Evolutionary conservation across 2,888 invertebrate species (phyloP), one percentile per base, ranked within the genome.

Genomic region (Temnothorax rugatulus): DNA sequence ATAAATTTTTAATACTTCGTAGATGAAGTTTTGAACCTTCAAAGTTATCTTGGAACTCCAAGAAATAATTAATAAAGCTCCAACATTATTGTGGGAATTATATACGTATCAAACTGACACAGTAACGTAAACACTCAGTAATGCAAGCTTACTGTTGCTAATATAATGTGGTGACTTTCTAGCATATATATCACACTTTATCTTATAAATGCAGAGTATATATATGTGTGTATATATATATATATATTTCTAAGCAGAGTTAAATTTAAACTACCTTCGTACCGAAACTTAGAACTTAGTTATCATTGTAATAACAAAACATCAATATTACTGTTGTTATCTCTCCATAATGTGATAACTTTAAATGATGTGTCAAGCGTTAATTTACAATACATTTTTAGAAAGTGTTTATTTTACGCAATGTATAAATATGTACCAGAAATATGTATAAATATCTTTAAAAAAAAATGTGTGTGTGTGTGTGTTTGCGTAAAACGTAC

Each of bases 1-100:
- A 13, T 41, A 64, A 59, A 79, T 47, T 57, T 21, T 57, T 47
- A 69, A 57, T 34, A 29, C n/a, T 21, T 57, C 21, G 34, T 21
- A 34, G 47, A 69, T 69, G 13, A 79, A 79, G 34, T 79, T 77
- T 29, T 21, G 34, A 47, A 41, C n/a, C 15, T 59, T 29, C 47
- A 44, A 47, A 59, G 21, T 44, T 34, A 29, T 47, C 34, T 66
- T 25, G 38, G 25, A 54, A 41, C 47, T 59, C 1, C 1, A 21
- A 13, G 47, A 79, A 79, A 59, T 79, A 59, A 69, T 71, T 59
- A 71, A 79, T 71, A 34, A 18, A 18, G 18, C 21, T 47, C 15
- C 13, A 34, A 47, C 69, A 29, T 21, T 47, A 59, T 59, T 79
- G 34, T 34, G 18, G 3, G 18, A 69, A 47, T 79, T 69, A 59